phyloP scores from a whole-genome alignment of 1,140 invertebrate genomes.

The Euschistus heros region DNA sequence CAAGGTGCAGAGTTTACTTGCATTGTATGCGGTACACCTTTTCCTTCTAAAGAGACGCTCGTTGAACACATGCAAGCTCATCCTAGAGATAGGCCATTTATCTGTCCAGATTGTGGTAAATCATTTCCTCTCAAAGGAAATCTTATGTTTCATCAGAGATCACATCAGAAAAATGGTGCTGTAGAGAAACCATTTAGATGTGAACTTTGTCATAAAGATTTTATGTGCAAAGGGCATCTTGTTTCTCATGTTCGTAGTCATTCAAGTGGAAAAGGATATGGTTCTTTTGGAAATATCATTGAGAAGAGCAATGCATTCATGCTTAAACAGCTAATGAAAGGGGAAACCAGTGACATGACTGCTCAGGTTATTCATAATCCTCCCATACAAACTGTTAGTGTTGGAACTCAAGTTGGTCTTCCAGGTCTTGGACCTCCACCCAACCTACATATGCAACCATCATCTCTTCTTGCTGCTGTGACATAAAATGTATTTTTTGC shows the following conservation, averaged over 20 bases:
- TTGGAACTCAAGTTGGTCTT: constrained; percentile 32
- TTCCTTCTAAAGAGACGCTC: constrained; percentile 74
- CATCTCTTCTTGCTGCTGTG: constrained; percentile 31
- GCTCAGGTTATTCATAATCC: constrained; percentile 29
- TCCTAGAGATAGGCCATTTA: constrained; percentile 55
- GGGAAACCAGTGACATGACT: constrained; percentile 41
- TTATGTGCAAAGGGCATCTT: constrained; percentile 88
- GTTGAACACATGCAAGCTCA: constrained; percentile 73
- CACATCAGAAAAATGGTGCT: constrained; percentile 75
- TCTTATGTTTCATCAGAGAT: constrained; percentile 64
- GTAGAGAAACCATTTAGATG: constrained; percentile 87
- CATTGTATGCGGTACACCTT: constrained; percentile 74
- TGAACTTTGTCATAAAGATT: constrained; percentile 92
- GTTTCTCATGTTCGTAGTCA: constrained; percentile 81
- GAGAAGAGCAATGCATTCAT: constrained; percentile 60
- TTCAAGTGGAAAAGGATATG: constrained; percentile 65
- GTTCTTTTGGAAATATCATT: constrained; percentile 65
- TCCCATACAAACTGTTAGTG: constrained; percentile 30
- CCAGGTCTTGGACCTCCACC: constrained; percentile 30
- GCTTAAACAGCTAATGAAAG: constrained; percentile 33
- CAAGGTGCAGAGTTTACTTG: constrained; percentile 79
- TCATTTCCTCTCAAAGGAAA: constrained; percentile 33
- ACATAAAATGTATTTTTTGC: constrained; percentile 28
- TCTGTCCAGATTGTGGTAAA: constrained; percentile 33
- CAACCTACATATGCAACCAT: constrained; percentile 31